A percentile compares a stretch with the other conserved stretches of the same genome.
These are phyloP conservation scores for Axis porcinus DNA, from an alignment of 2,113 vertebrate species.

Conservation along the genomic window DNA sequence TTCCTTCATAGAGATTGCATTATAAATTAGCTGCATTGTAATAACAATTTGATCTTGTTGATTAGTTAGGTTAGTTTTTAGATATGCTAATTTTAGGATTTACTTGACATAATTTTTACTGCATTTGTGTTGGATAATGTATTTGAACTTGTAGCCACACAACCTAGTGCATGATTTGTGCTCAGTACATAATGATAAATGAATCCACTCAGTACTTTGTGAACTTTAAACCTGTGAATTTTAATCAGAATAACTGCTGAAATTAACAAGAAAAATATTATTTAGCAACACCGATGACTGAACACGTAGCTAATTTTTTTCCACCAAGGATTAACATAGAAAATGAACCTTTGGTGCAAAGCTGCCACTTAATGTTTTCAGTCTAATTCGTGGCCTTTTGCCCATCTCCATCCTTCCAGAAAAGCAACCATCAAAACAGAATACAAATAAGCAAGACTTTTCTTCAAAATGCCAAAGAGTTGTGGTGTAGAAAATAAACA, in stretches of 20 bases:
- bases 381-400: neutral
- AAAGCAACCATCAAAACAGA: neutral
- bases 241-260: neutral
- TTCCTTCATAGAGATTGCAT: neutral
- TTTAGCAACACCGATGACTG: neutral
- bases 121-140: neutral
- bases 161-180: neutral
- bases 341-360: neutral
- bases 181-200: neutral
- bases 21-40: neutral
- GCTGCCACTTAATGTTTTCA: neutral
- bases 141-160: neutral
- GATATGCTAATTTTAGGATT: neutral
- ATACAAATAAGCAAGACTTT: neutral
- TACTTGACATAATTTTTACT: neutral
- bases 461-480: neutral
- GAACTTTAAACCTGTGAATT: neutral
- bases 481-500: slow-evolving; percentile 28
- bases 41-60: neutral
- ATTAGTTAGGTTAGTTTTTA: neutral
- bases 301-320: neutral
- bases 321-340: neutral
- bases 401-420: neutral
- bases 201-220: neutral
- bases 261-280: neutral